Percentiles rank a stretch among this genome's conserved stretches.
Conservation (phyloP, 2,113 vertebrate species). For the Anthoscopus minutus region DNA sequence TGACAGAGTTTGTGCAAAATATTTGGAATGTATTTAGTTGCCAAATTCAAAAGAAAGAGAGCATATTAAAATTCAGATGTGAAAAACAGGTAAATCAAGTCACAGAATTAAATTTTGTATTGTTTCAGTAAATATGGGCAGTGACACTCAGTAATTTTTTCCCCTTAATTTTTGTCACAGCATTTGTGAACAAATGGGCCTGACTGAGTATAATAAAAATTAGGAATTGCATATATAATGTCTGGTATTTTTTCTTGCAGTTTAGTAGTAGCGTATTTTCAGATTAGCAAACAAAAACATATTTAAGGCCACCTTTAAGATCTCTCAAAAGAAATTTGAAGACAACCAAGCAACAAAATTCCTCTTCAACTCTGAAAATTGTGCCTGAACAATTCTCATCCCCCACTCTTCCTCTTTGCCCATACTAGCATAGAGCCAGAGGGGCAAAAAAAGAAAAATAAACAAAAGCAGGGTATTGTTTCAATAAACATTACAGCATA, state of each 20-base stretch:
- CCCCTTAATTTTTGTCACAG: background rate
- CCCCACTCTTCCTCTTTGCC: background rate
- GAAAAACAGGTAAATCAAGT: background rate
- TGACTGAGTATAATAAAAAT: background rate
- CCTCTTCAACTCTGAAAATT: background rate
- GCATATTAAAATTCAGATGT: background rate
- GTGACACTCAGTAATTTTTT: background rate
- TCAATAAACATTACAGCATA: background rate
- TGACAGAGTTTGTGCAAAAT: background rate
- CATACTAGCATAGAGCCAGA: background rate
- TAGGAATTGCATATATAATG: background rate
- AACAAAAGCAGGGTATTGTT: background rate
- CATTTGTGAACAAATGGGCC: background rate
- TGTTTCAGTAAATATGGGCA: background rate
- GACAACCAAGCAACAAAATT: background rate
- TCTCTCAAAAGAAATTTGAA: background rate
- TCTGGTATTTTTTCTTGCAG: background rate
- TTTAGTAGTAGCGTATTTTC: rapidly evolving
- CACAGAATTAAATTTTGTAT: background rate
- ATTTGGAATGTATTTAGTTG: background rate
- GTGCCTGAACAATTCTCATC: background rate
- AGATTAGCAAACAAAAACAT: background rate
- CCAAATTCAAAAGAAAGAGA: background rate
- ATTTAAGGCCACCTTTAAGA: background rate
- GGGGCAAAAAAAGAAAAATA: background rate